Conservation (phyloP, 1,140 invertebrate genomes). For the Diprion similis region DNA sequence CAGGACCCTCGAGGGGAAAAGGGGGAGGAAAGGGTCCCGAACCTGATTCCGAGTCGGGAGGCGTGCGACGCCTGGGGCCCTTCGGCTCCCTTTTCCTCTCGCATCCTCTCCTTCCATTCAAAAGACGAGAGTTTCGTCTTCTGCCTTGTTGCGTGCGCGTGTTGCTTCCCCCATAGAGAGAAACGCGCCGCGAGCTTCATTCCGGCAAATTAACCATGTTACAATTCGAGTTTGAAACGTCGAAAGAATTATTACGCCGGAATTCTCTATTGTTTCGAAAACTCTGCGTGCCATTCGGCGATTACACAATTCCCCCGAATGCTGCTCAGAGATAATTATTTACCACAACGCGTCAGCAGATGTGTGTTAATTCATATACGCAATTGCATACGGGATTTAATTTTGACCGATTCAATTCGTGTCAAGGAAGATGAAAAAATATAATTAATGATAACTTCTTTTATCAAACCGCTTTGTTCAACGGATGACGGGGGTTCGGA, state of each 20-base stretch:
- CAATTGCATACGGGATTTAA: too few relatives aligned
- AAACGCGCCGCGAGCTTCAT: background rate
- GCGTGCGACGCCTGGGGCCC: background rate
- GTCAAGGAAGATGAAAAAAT: too few relatives aligned
- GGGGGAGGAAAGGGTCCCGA: background rate
- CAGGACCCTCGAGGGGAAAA: background rate
- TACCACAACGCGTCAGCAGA: too few relatives aligned
- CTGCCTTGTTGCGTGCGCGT: background rate
- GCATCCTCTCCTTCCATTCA: background rate
- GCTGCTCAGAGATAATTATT: too few relatives aligned
- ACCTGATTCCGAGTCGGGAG: constrained; percentile 4
- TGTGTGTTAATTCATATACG: too few relatives aligned
- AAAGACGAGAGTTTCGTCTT: background rate
- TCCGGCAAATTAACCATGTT: background rate
- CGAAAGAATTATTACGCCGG: background rate
- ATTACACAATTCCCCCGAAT: background rate
- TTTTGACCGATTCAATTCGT: too few relatives aligned
- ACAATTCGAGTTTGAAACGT: background rate
- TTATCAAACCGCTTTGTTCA: too few relatives aligned
- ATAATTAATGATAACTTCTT: too few relatives aligned
- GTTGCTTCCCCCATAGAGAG: background rate
- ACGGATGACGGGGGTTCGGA: too few relatives aligned
- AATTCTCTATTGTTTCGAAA: background rate
- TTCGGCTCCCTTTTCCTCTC: background rate
- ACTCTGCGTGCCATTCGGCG: background rate